A percentile compares a stretch with the other conserved stretches of the same genome.
Conservation (phyloP, 2,113 vertebrate genomes). For the Ellobius talpinus region DNA sequence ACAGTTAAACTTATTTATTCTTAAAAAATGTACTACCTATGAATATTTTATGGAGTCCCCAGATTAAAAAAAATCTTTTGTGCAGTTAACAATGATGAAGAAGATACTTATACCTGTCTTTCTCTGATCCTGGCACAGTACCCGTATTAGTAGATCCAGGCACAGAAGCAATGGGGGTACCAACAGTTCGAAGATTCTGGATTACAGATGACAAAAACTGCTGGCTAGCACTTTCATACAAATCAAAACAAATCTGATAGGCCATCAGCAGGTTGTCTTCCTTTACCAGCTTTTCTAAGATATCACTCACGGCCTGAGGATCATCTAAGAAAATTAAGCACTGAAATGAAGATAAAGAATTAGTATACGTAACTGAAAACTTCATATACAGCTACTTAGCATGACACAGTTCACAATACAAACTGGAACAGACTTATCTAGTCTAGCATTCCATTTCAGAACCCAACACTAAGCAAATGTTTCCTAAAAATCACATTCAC, state of each 20-base stretch:
- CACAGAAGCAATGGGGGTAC: constrained; percentile 95
- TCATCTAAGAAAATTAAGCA: constrained; percentile 99
- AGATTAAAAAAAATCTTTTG: constrained; percentile 18
- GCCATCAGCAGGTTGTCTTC: constrained; percentile 99
- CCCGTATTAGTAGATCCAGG: constrained; percentile 98
- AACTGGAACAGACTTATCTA: not conserved
- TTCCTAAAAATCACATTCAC: constrained; percentile 38
- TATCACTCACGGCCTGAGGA: constrained; percentile 98
- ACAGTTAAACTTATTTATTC: constrained; percentile 35
- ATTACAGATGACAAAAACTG: constrained; percentile 99
- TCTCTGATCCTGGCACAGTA: constrained; percentile 93
- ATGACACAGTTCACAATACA: not conserved
- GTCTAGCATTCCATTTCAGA: constrained; percentile 36
- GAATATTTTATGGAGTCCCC: constrained; percentile 4
- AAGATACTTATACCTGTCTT: constrained; percentile 91
- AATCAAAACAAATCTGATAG: constrained; percentile 99
- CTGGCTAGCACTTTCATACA: constrained; percentile 99
- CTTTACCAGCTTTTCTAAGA: constrained; percentile 98
- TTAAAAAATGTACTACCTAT: not conserved
- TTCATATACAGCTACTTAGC: constrained; percentile 5
- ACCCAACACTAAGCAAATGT: not conserved
- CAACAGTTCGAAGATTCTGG: constrained; percentile 96
- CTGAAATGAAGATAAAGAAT: constrained; percentile 83
- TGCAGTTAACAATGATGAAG: constrained; percentile 30
- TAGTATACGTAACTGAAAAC: constrained; percentile 48